A percentile compares a stretch with the other conserved stretches of the same genome.
Conservation (phyloP, 2,113 vertebrate species). For the Accipiter cooperii region DNA sequence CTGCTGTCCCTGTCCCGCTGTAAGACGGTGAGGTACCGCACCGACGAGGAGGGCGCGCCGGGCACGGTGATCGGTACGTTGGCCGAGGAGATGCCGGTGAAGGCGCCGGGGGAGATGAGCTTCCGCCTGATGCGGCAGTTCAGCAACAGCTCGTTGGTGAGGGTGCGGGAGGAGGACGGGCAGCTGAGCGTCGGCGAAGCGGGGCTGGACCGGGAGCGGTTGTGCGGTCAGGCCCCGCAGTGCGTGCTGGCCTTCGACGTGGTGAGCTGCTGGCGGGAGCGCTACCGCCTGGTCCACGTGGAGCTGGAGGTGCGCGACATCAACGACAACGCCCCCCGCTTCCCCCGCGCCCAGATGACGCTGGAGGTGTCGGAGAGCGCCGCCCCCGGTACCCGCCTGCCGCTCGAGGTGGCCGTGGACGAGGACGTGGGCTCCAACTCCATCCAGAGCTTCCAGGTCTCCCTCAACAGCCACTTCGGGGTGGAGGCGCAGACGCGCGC, state of each 20-base stretch:
- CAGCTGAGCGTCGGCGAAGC: conserved; percentile 85
- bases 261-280: conserved; percentile 89
- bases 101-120: conserved; percentile 78
- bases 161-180: conserved; percentile 88
- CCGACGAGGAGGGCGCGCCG: conserved; percentile 85
- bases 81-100: conserved; percentile 88
- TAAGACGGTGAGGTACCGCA: conserved; percentile 89
- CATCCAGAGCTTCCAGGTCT: conserved; percentile 89
- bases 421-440: conserved; percentile 90
- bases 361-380: conserved; percentile 91
- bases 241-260: conserved; percentile 93
- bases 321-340: conserved; percentile 91
- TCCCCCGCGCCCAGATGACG: conserved; percentile 77
- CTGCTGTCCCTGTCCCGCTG: conserved; percentile 63
- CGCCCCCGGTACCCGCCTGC: conserved; percentile 82
- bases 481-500: conserved; percentile 89
- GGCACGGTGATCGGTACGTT: conserved; percentile 92
- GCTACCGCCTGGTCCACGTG: conserved; percentile 90
- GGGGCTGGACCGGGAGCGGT: conserved; percentile 86
- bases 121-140: conserved; percentile 95
- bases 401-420: conserved; percentile 85
- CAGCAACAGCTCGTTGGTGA: conserved; percentile 86
- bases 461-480: conserved; percentile 88
- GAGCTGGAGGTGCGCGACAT: conserved; percentile 93
- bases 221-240: conserved; percentile 83